Evolutionary conservation across 2,113 vertebrate species (phyloP).

Genomic region (Myrmecobius fasciatus): DNA sequence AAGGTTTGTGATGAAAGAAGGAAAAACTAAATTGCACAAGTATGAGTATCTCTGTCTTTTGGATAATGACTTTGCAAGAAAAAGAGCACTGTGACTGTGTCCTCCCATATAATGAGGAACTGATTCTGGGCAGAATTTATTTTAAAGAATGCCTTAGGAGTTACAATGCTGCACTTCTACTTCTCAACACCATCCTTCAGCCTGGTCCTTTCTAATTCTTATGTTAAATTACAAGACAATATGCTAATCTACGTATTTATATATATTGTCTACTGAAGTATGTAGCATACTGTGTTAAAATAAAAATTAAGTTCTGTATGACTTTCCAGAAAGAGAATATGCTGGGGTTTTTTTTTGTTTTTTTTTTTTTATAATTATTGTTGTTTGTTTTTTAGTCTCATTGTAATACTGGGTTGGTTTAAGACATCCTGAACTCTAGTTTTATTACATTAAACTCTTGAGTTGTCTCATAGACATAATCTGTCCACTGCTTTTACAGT

Average conservation of each 20-base stretch:
- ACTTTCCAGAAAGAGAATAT: constrained; percentile 44
- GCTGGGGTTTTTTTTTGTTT: neutral
- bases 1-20: constrained; percentile 70
- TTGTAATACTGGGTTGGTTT: neutral
- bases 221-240: constrained; percentile 50
- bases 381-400: neutral
- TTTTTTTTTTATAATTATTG: neutral
- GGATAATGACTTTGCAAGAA: constrained; percentile 71
- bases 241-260: neutral
- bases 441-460: constrained; percentile 21
- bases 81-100: constrained; percentile 67
- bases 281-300: constrained; percentile 7
- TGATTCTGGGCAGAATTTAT: constrained; percentile 70
- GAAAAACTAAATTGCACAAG: constrained; percentile 68
- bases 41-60: constrained; percentile 46
- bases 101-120: constrained; percentile 61
- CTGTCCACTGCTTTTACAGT: neutral
- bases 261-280: neutral
- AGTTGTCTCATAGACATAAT: neutral
- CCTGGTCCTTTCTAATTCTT: neutral
- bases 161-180: constrained; percentile 63
- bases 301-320: constrained; percentile 20
- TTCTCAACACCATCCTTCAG: neutral
- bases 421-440: constrained; percentile 16
- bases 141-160: constrained; percentile 60